Conservation (phyloP, 2,888 invertebrate genomes). For the Calameuta idolon region DNA sequence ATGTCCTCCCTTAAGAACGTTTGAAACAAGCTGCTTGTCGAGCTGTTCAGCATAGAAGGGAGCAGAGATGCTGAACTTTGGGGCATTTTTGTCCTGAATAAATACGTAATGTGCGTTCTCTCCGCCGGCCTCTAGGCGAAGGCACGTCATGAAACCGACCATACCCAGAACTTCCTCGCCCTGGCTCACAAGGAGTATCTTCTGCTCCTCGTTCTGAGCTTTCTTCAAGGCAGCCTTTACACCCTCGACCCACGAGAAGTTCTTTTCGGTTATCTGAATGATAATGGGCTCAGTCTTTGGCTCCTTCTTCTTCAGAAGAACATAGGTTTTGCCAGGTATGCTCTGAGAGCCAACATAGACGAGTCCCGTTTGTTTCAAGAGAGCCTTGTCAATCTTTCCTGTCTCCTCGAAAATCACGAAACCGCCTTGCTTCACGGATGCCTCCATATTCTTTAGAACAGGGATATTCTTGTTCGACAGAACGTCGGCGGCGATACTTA, state of each 20-base stretch:
- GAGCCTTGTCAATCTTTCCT: constrained; percentile 43
- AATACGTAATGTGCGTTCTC: constrained; percentile 79
- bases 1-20: constrained; percentile 82
- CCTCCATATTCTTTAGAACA: constrained; percentile 72
- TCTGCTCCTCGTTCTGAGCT: constrained; percentile 71
- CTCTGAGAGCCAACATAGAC: constrained; percentile 74
- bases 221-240: constrained; percentile 82
- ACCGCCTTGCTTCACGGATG: constrained; percentile 76
- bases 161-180: constrained; percentile 74
- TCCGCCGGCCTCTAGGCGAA: constrained; percentile 90
- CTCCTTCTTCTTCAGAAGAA: constrained; percentile 75
- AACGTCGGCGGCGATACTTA: constrained; percentile 77
- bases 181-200: constrained; percentile 78
- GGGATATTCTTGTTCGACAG: constrained; percentile 70
- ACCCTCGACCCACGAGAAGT: constrained; percentile 84
- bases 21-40: constrained; percentile 84
- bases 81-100: constrained; percentile 74
- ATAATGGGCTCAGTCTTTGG: constrained; percentile 67
- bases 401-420: constrained; percentile 82
- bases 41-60: constrained; percentile 75
- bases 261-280: constrained; percentile 76
- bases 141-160: constrained; percentile 90
- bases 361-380: constrained; percentile 65
- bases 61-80: constrained; percentile 72
- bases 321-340: constrained; percentile 74